A percentile compares a stretch with the other conserved stretches of the same genome.
phyloP scores from a whole-genome alignment of 1,140 invertebrate species.

The Agrypnia vestita region DNA sequence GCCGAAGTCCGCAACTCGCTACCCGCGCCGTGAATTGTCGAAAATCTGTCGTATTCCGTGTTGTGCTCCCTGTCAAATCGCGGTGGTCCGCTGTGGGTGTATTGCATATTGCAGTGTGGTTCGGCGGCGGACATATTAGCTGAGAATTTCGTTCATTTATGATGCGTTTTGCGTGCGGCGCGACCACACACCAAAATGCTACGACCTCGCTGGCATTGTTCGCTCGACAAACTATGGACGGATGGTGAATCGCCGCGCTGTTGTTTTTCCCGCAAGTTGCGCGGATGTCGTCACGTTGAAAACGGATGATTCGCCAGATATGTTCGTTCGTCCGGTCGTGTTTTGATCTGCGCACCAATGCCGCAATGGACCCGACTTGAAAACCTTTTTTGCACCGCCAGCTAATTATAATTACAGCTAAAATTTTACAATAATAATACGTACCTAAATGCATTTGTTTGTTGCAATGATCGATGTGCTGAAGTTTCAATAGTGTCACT shows the following conservation, averaged over 20 bases:
- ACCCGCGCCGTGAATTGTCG: background rate
- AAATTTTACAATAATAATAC: too few species aligned
- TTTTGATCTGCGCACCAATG: too few species aligned
- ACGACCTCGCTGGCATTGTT: too few species aligned
- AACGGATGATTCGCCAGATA: background rate
- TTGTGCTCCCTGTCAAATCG: background rate
- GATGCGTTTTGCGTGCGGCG: constrained; percentile 11
- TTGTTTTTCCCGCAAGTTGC: background rate
- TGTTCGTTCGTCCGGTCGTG: too few species aligned
- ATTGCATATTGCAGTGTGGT: background rate
- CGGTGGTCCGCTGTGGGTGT: background rate
- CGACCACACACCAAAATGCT: background rate
- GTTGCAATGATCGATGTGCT: too few species aligned
- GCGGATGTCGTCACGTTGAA: constrained; percentile 4
- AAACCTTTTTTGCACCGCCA: too few species aligned
- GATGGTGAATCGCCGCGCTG: background rate
- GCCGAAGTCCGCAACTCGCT: too few species aligned
- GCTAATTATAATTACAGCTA: too few species aligned
- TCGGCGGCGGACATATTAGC: background rate
- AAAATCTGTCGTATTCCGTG: background rate
- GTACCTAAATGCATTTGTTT: too few species aligned
- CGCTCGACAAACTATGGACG: too few species aligned
- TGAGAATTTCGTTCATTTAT: background rate
- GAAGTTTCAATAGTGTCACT: too few species aligned
- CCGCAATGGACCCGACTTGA: too few species aligned